A percentile compares a stretch with the other conserved stretches of the same genome.
phyloP scores from a whole-genome alignment of 2,888 invertebrate species.

The Girardia tigrina region DNA sequence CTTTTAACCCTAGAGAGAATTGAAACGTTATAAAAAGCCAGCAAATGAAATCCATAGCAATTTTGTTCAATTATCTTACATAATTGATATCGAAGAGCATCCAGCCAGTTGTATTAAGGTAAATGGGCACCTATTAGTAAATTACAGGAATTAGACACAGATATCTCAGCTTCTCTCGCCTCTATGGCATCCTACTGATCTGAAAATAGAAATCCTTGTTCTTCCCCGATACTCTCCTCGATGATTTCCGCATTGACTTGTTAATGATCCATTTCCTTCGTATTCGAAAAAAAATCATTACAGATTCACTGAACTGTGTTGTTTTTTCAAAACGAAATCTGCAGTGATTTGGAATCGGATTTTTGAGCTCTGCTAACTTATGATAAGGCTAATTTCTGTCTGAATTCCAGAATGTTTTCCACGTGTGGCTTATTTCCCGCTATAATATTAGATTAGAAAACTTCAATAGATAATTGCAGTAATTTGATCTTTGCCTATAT shows the following conservation, averaged over 20 bases:
- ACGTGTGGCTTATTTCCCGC: slow-evolving; percentile 14
- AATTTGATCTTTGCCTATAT: neutral
- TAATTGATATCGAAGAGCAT: slow-evolving; percentile 23
- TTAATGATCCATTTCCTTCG: slow-evolving; percentile 23
- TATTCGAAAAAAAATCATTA: slow-evolving; percentile 11
- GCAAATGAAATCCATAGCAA: slow-evolving; percentile 17
- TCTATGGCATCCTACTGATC: slow-evolving; percentile 17
- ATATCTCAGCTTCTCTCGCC: slow-evolving; percentile 16
- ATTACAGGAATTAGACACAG: slow-evolving; percentile 20
- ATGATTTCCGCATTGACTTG: slow-evolving; percentile 23
- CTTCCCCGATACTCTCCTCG: slow-evolving; percentile 14
- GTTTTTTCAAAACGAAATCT: neutral
- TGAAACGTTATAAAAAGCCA: slow-evolving; percentile 23
- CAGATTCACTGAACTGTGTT: slow-evolving; percentile 9
- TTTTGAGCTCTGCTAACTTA: slow-evolving; percentile 19
- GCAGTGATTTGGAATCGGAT: slow-evolving; percentile 20
- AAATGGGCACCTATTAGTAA: slow-evolving; percentile 23
- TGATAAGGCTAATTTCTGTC: slow-evolving; percentile 8
- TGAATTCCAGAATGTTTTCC: slow-evolving; percentile 20
- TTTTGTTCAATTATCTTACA: slow-evolving; percentile 20
- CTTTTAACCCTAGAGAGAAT: slow-evolving; percentile 14
- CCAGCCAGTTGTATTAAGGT: slow-evolving; percentile 23
- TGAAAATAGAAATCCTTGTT: slow-evolving; percentile 20
- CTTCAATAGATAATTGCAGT: neutral
- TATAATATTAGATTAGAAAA: too few relatives aligned